Evolutionary conservation across 2,113 vertebrate species (phyloP).

Genomic region (Cavia aperea): DNA sequence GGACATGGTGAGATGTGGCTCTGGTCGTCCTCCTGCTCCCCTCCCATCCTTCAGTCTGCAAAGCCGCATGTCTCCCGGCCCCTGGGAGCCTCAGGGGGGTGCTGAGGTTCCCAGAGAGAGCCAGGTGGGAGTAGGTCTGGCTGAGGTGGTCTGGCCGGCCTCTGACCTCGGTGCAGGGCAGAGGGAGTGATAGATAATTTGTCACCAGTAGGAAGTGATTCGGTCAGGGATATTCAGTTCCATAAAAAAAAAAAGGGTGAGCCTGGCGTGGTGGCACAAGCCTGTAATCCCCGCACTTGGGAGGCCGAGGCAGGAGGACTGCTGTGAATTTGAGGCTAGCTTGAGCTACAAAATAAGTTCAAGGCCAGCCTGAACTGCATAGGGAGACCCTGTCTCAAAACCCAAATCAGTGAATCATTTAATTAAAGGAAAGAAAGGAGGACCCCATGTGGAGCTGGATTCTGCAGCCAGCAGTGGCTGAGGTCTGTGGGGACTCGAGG

Average conservation of each 20-base stretch:
- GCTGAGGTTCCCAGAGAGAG: neutral
- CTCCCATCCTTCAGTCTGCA: neutral
- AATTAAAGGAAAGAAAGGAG: neutral
- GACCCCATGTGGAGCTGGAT: neutral
- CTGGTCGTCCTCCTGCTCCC: neutral
- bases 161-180: neutral
- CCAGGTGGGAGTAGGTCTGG: neutral
- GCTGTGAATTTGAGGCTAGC: neutral
- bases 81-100: neutral
- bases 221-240: neutral
- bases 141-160: neutral
- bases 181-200: neutral
- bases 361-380: neutral
- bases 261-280: neutral
- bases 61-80: neutral
- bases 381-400: neutral
- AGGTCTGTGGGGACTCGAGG: neutral
- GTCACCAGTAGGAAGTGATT: neutral
- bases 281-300: neutral
- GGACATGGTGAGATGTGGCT: fast-evolving
- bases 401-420: neutral
- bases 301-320: neutral
- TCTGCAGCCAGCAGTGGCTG: neutral
- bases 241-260: neutral
- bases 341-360: neutral